Conservation (phyloP, 1,140 invertebrate genomes). For the Heliothis virescens region DNA sequence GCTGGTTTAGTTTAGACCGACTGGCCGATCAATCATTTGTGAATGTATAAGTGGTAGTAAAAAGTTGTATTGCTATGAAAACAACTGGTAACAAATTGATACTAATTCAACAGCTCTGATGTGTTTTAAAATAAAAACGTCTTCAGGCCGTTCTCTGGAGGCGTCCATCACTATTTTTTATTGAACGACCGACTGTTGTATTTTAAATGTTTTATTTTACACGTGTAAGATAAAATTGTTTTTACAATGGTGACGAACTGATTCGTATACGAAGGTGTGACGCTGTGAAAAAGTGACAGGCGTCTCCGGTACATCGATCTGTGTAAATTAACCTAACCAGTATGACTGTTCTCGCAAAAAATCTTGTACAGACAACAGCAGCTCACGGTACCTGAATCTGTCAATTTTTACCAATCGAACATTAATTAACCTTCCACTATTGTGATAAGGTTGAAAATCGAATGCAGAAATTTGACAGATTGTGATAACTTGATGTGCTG, state of each 20-base stretch:
- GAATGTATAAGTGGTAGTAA: slow-evolving; percentile 40
- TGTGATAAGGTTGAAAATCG: no score
- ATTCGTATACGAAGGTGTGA: slow-evolving; percentile 7
- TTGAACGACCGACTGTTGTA: slow-evolving; percentile 33
- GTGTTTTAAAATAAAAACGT: slow-evolving; percentile 24
- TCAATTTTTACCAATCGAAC: no score
- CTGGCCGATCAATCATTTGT: slow-evolving; percentile 50
- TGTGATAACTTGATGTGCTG: no score
- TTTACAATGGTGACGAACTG: neutral
- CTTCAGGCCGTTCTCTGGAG: neutral
- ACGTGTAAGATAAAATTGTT: neutral
- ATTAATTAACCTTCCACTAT: no score
- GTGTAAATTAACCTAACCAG: no score
- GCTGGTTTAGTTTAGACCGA: slow-evolving; percentile 30
- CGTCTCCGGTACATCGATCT: neutral
- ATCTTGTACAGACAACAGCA: no score
- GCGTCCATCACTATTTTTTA: slow-evolving; percentile 18
- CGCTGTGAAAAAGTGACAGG: slow-evolving; percentile 8
- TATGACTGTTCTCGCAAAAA: no score
- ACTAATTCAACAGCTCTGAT: slow-evolving; percentile 23
- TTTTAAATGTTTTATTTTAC: slow-evolving; percentile 16
- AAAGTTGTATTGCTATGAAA: slow-evolving; percentile 38
- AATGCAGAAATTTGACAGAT: no score
- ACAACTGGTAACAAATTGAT: slow-evolving; percentile 35
- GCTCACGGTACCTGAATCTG: no score